Base-by-base conservation (phyloP, 2,113 vertebrate genomes). In the Cynocephalus volans region DNA sequence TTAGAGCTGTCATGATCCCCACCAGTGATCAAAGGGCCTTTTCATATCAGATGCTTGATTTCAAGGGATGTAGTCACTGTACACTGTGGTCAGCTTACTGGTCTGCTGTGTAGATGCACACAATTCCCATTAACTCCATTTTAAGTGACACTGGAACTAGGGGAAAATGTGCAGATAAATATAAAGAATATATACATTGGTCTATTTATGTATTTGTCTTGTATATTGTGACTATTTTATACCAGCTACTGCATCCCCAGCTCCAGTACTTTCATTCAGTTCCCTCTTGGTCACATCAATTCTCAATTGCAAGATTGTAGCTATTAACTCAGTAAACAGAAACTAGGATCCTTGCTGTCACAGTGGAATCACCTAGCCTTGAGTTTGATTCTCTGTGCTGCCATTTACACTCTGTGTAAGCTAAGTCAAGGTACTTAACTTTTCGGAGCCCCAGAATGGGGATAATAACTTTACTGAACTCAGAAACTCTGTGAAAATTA, bases 1-100 rank as follows among this genome's bases (percentile, higher is more conserved):
- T 52, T 15, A 48, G 80, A 48, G 80, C 65, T 58, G 18, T n/a
- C 15, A 23, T 0, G 19, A 50, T 89, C 60, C 60, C 62, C 62
- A 31, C 54, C 93, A 93, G 41, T 84, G 94, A 96, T 93, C 97
- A 95, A 94, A 97, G 90, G 88, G 8, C 52, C 26, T 69, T 90
- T 89, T 73, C 67, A 91, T 50, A 58, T 24, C 0, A 1, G 45
- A 31, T 62, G 24, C 41, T 76, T 60, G 45, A 21, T 83, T 86
- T 89, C 84, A 26, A 76, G 90, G 75, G 80, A 52, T 18, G 33
- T 9, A 12, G 28, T 58, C 54, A 17, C 45, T 11, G 6, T 33
- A 31, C 3, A 62, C 15, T 83, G 56, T 28, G 11, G 17, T 60
- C 0, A 2, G 90, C 69, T 62, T 33, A 77, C 67, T 60, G 52